Evolutionary conservation across 2,888 invertebrate genomes (phyloP).

Genomic region (Stomorhina lunata): DNA sequence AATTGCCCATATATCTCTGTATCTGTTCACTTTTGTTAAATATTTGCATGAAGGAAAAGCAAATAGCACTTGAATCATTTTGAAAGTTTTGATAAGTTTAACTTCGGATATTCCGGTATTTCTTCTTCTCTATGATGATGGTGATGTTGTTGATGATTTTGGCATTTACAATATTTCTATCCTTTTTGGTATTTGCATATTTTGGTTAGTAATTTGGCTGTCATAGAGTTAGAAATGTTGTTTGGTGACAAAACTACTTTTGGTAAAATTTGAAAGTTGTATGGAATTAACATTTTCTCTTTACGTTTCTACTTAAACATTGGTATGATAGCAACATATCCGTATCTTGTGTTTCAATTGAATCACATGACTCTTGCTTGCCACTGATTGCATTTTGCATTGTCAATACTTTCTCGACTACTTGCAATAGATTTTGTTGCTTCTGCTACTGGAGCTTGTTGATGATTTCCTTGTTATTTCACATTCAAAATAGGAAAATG

Average conservation of each 20-base stretch:
- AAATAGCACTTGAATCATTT: conserved; percentile 52
- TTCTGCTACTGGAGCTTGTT: neutral
- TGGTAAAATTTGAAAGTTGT: conserved; percentile 2
- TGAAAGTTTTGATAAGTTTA: conserved; percentile 73
- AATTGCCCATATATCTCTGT: neutral
- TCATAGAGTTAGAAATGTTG: neutral
- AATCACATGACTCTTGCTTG: conserved; percentile 20
- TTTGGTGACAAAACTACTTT: conserved; percentile 25
- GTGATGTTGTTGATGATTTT: conserved; percentile 72
- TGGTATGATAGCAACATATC: neutral
- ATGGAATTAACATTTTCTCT: neutral
- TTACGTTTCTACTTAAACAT: neutral
- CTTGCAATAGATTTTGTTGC: no score
- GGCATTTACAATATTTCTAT: conserved; percentile 22
- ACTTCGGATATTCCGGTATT: conserved; percentile 77
- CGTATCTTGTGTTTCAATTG: conserved; percentile 12
- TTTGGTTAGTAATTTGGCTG: neutral
- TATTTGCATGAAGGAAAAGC: conserved; percentile 5
- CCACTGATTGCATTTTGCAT: conserved; percentile 36
- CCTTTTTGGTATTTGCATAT: neutral
- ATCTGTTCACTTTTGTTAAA: neutral
- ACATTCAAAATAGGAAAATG: conserved; percentile 31
- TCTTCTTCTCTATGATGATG: conserved; percentile 69
- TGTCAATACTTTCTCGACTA: conserved; percentile 20
- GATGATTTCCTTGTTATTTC: conserved; percentile 47